Conservation (phyloP, 2,888 invertebrate species). For the Drosophila subsilvestris region DNA sequence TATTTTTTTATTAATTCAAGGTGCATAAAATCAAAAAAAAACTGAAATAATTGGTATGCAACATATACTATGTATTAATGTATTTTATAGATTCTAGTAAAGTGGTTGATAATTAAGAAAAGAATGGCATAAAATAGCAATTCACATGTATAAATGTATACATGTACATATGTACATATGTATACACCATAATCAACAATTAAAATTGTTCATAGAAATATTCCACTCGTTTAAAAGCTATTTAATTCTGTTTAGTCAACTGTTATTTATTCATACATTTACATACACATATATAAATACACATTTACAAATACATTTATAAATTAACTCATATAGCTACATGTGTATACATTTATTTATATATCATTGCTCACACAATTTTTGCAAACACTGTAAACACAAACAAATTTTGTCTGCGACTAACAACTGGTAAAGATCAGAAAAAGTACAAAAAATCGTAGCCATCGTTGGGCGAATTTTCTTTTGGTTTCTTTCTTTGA, state of each 20-base stretch:
- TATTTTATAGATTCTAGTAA: too few species aligned
- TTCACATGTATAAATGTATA: too few species aligned
- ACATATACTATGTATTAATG: too few species aligned
- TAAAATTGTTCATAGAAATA: not conserved
- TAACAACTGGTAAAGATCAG: constrained; percentile 49
- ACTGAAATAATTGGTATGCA: too few species aligned
- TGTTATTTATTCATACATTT: constrained; percentile 47
- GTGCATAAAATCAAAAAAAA: too few species aligned
- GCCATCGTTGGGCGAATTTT: constrained; percentile 40
- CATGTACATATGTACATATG: too few species aligned
- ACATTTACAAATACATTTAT: constrained; percentile 51
- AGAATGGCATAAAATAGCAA: too few species aligned
- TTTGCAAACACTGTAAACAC: constrained; percentile 7
- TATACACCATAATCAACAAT: not conserved
- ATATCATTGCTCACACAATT: not conserved
- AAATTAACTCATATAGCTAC: constrained; percentile 30
- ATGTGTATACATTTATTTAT: not conserved
- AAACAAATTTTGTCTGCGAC: constrained; percentile 38
- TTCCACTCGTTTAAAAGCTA: constrained; percentile 11
- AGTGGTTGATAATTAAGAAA: too few species aligned
- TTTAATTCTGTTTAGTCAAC: constrained; percentile 18
- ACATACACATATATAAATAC: constrained; percentile 43
- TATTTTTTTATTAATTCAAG: too few species aligned
- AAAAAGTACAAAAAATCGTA: constrained; percentile 46
- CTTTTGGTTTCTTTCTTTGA: constrained; percentile 42